Evolutionary conservation across 2,113 vertebrate species (phyloP).

Genomic region (Serilophus lunatus): DNA sequence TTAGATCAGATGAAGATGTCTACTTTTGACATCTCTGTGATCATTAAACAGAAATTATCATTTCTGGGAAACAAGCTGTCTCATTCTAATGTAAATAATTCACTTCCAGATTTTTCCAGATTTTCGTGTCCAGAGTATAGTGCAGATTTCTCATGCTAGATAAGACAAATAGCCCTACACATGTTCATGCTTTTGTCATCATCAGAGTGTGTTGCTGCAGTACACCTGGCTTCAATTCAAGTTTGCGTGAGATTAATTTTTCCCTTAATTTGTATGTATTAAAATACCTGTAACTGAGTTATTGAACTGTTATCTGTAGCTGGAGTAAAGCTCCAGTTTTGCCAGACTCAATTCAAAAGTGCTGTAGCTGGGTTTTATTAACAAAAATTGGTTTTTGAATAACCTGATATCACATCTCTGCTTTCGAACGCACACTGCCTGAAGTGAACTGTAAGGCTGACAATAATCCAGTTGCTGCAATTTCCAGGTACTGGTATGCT

Average conservation of each 20-base stretch:
- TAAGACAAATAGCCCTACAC: rapidly evolving
- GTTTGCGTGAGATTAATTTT: neutral
- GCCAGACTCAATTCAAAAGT: neutral
- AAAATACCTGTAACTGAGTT: neutral
- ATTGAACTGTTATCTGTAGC: neutral
- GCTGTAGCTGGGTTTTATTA: neutral
- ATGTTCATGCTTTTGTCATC: neutral
- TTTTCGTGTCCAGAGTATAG: neutral
- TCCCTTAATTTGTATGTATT: neutral
- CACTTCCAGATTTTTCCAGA: neutral
- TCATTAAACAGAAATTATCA: neutral
- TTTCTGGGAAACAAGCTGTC: neutral
- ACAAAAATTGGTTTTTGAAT: neutral
- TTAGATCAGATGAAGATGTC: neutral
- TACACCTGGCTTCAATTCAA: neutral
- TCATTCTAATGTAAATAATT: neutral
- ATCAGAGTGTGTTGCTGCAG: neutral
- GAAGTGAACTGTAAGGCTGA: neutral
- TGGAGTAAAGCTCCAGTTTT: neutral
- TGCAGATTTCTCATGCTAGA: neutral
- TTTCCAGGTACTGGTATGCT: neutral
- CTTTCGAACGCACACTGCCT: neutral
- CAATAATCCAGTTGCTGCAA: neutral
- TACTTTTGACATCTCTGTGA: neutral
- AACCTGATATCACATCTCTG: neutral